Base-by-base conservation (phyloP, 2,797 vertebrate species). In the Crenuchus spilurus region DNA sequence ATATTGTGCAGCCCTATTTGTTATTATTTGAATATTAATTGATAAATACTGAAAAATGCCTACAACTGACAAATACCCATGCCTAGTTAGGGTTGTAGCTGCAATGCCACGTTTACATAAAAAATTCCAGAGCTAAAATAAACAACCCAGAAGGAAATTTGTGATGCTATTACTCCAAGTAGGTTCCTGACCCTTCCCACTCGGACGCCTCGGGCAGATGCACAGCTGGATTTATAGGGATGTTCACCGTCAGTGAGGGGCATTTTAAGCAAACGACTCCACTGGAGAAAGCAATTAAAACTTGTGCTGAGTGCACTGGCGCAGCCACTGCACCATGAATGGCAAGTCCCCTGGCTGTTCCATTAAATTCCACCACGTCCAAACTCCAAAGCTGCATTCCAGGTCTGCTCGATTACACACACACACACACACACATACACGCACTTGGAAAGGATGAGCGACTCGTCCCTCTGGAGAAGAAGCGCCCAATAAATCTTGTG, bases 211-310 rank as follows among this genome's bases (percentile, higher is more conserved):
- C 2, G 7, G 24, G 48, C 35, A 24, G 69, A 39, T 8, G 18
- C 18, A n/a, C 6, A 16, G 41, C 37, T 14, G 65, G 67, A 83
- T 78, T 80, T 77, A 76, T 68, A 10, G 68, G 63, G 62, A 74
- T 65, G 79, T 74, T 57, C 46, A 13, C 76, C 39, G 58, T 77
- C 71, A 68, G 69, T 48, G 8, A 41, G 62, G 44, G 20, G 24
- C 6, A n/a, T 63, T 73, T 63, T 79, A 70, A 75, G 58, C 64
- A 70, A 80, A 77, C 24, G 52, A 48, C 58, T 70, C 39, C 48
- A 33, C 20, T 37, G 70, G 37, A 55, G 67, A 70, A 78, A 78
- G 77, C 73, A 80, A 84, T 81, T 76, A 79, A 79, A 65, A 33
- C 28, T 48, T 26, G 14, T 14, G 41, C 57, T 42, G 55, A 72